Conservation (phyloP, 2,797 vertebrate genomes). For the Pantherophis vulpinus region DNA sequence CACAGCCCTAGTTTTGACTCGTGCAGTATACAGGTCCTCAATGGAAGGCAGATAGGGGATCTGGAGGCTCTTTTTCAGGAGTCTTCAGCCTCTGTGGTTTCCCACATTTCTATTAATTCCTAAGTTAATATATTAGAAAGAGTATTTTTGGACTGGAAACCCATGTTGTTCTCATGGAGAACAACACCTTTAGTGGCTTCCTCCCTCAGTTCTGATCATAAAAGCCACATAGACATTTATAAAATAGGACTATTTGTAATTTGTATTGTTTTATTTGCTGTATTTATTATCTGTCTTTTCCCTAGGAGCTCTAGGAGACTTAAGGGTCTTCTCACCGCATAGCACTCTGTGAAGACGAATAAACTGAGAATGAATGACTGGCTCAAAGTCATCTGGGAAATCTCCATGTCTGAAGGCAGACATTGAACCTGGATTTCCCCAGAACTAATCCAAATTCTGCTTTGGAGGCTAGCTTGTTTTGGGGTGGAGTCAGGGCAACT, state of each 20-base stretch:
- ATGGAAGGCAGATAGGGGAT: too few relatives aligned
- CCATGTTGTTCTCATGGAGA: not conserved
- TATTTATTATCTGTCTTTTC: not conserved
- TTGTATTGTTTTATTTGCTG: not conserved
- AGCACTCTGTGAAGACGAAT: not conserved
- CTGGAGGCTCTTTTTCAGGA: not conserved
- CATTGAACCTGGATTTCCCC: not conserved
- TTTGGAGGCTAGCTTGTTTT: not conserved
- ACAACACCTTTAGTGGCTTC: not conserved
- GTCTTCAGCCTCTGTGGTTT: not conserved
- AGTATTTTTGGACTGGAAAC: not conserved
- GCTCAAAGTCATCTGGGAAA: not conserved
- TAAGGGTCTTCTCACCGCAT: not conserved
- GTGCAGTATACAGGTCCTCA: too few relatives aligned
- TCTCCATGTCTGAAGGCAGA: not conserved
- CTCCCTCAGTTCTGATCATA: not conserved
- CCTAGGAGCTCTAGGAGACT: not conserved
- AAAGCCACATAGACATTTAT: not conserved
- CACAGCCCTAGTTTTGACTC: too few relatives aligned
- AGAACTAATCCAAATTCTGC: not conserved
- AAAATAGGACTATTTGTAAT: not conserved
- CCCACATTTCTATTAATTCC: not conserved
- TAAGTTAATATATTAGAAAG: not conserved
- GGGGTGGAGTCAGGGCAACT: not conserved
- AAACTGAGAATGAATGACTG: not conserved